phyloP scores from a whole-genome alignment of 2,113 vertebrate genomes.

The Eptesicus fuscus region DNA sequence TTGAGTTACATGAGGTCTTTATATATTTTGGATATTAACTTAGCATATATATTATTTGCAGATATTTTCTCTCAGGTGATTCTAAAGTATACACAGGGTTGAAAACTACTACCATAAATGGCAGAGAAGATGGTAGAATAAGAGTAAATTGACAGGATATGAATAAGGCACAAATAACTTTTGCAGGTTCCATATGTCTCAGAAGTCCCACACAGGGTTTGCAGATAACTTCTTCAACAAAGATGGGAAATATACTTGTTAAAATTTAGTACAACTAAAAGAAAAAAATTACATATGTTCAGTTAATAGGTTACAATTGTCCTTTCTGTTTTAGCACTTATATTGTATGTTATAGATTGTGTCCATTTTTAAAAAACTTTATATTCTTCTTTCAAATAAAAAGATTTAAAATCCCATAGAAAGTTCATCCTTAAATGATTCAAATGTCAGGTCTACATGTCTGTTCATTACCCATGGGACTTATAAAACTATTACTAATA shows the following conservation, averaged over 20 bases:
- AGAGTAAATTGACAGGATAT: not conserved
- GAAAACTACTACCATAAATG: not conserved
- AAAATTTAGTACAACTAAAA: not conserved
- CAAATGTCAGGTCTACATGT: not conserved
- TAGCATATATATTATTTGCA: not conserved
- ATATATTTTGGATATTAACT: not conserved
- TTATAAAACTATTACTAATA: not conserved
- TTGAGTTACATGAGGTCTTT: not conserved
- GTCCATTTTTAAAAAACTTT: not conserved
- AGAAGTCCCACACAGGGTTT: not conserved
- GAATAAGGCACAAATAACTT: not conserved
- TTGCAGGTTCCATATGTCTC: not conserved
- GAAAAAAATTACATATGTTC: not conserved
- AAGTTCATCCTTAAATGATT: not conserved
- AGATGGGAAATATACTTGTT: not conserved
- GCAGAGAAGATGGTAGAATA: not conserved
- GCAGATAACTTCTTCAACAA: not conserved
- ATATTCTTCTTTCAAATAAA: conserved; percentile 13
- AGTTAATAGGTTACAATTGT: not conserved
- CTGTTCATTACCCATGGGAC: not conserved
- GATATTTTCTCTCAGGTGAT: not conserved
- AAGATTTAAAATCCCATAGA: not conserved
- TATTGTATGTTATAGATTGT: not conserved
- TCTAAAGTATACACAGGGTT: not conserved
- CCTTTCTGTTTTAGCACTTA: not conserved